Percentiles rank a stretch among this genome's conserved stretches.
phyloP scores from a whole-genome alignment of 2,888 invertebrate species.

The Andrena dorsata region DNA sequence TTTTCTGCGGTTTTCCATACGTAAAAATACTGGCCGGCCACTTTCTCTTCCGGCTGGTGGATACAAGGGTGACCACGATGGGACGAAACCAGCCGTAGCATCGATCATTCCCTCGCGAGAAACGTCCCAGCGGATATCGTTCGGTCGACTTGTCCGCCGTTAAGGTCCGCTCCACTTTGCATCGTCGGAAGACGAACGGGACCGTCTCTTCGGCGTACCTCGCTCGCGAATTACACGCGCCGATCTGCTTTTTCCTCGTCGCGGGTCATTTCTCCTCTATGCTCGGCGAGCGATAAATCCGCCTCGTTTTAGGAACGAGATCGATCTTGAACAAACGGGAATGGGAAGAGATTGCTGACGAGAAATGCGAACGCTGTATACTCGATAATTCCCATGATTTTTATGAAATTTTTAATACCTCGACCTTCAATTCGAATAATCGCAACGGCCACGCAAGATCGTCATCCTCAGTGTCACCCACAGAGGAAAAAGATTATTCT shows the following conservation, averaged over 20 bases:
- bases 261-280: conserved; percentile 45
- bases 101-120: conserved; percentile 24
- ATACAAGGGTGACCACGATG: conserved; percentile 67
- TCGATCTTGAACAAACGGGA: conserved; percentile 30
- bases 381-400: neutral
- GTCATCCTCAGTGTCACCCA: too few relatives aligned
- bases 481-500: too few relatives aligned
- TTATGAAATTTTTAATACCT: neutral
- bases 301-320: conserved; percentile 29
- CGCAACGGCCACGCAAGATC: too few relatives aligned
- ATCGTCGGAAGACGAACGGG: conserved; percentile 22
- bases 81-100: conserved; percentile 64
- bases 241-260: conserved; percentile 42
- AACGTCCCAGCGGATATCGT: conserved; percentile 48
- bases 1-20: conserved; percentile 34
- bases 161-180: conserved; percentile 43
- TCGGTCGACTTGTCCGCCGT: conserved; percentile 40
- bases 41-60: conserved; percentile 78
- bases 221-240: conserved; percentile 23
- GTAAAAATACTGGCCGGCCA: conserved; percentile 48
- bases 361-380: neutral
- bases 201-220: conserved; percentile 21
- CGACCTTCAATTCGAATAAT: too few relatives aligned
- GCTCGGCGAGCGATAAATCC: conserved; percentile 50
- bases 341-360: conserved; percentile 36